A percentile compares a stretch with the other conserved stretches of the same genome.
Evolutionary conservation across 2,797 vertebrate genomes (phyloP).

Genomic region (Acanthis flammea): DNA sequence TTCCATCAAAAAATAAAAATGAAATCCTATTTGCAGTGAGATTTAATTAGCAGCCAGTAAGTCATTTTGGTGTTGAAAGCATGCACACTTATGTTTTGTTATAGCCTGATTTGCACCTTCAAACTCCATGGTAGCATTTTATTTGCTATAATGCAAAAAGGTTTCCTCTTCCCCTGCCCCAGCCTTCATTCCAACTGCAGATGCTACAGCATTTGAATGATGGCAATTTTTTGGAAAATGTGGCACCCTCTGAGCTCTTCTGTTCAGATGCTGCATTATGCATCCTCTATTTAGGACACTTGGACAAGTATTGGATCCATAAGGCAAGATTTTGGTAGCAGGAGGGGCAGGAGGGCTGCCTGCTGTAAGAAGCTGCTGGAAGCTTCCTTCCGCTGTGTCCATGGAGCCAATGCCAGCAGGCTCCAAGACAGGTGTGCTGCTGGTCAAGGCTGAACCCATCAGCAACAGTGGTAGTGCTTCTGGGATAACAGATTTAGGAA

Average conservation of each 20-base stretch:
- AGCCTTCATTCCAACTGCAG: not conserved
- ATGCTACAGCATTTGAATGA: not conserved
- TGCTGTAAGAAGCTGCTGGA: not conserved
- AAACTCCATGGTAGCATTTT: not conserved
- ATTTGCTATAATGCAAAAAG: not conserved
- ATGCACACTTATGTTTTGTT: constrained; percentile 26
- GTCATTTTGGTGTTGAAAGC: constrained; percentile 57
- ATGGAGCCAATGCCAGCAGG: not conserved
- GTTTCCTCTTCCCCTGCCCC: not conserved
- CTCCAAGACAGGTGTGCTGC: not conserved
- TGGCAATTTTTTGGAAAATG: not conserved
- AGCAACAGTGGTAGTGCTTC: not conserved
- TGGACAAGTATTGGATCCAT: not conserved
- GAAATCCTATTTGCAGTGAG: constrained; percentile 68
- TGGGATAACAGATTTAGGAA: not conserved
- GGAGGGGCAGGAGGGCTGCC: not conserved
- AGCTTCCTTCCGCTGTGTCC: not conserved
- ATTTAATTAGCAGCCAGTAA: constrained; percentile 66
- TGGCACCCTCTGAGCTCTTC: not conserved
- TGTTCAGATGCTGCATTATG: not conserved
- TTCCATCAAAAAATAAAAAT: constrained; percentile 69
- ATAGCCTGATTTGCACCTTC: constrained; percentile 44
- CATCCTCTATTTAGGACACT: not conserved
- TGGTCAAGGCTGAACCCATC: not conserved
- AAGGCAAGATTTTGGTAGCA: not conserved